Conservation (phyloP, 2,888 invertebrate genomes). For the Ormyrus thymus region DNA sequence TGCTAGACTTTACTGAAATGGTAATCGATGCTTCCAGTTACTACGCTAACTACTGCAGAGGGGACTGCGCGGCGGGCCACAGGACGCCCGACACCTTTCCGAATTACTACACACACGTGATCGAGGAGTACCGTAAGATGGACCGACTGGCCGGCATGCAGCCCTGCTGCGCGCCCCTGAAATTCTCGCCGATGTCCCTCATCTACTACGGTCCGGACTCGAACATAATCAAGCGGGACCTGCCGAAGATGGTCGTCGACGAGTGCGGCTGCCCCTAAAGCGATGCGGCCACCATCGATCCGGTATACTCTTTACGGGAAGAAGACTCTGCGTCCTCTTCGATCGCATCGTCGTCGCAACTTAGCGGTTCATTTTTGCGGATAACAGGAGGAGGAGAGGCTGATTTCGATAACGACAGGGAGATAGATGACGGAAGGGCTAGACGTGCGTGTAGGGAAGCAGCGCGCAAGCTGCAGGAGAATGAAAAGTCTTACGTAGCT, state of each 20-base stretch:
- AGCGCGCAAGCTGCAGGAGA: constrained; percentile 5
- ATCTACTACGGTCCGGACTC: constrained; percentile 94
- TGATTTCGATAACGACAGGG: not conserved
- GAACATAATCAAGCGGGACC: constrained; percentile 93
- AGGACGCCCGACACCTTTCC: constrained; percentile 89
- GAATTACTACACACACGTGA: constrained; percentile 92
- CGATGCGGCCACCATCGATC: too few species aligned
- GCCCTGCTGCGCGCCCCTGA: constrained; percentile 94
- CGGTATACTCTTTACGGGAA: too few species aligned
- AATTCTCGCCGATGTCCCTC: constrained; percentile 93
- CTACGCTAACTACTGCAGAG: constrained; percentile 95
- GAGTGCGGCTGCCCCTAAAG: constrained; percentile 93
- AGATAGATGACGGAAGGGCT: not conserved
- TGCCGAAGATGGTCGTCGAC: constrained; percentile 97
- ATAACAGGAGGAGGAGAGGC: constrained; percentile 14
- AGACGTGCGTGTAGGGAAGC: constrained; percentile 3
- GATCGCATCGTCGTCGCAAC: too few species aligned
- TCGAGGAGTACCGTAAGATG: constrained; percentile 90
- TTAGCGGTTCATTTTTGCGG: not conserved
- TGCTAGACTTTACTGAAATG: not conserved
- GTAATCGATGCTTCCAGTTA: constrained; percentile 75
- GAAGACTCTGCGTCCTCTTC: too few species aligned
- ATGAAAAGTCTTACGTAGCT: constrained; percentile 29
- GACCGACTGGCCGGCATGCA: constrained; percentile 86
- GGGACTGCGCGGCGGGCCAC: constrained; percentile 87